These are phyloP conservation scores for Pollenia angustigena DNA, from an alignment of 2,888 invertebrate genomes.

Conservation along the genomic window DNA sequence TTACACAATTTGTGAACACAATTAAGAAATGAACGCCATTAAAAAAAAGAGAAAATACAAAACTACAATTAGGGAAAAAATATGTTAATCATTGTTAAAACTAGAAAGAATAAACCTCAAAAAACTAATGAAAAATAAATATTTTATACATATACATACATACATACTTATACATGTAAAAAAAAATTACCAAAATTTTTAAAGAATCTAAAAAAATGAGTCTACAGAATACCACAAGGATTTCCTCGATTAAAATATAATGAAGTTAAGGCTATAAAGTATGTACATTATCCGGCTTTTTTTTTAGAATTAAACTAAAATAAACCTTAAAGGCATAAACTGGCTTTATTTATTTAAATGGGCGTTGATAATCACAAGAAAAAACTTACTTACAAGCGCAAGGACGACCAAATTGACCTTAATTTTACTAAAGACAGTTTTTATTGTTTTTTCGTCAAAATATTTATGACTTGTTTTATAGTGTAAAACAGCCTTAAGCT, in stretches of 20 bases:
- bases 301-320: background rate
- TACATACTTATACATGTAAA: too few relatives aligned
- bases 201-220: background rate
- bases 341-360: constrained; percentile 45
- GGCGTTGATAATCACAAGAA: constrained; percentile 62
- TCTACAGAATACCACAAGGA: background rate
- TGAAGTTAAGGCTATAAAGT: constrained; percentile 12
- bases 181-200: constrained; percentile 6
- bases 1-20: background rate
- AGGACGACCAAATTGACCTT: background rate
- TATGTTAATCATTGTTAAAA: constrained; percentile 43
- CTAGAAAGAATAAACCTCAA: background rate
- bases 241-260: constrained; percentile 15
- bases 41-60: constrained; percentile 4
- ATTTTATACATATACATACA: background rate
- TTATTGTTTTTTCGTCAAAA: too few relatives aligned
- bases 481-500: background rate
- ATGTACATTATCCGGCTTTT: background rate
- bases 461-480: too few relatives aligned
- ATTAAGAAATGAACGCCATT: constrained; percentile 6
- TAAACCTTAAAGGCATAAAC: constrained; percentile 33
- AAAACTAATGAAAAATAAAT: background rate
- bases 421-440: too few relatives aligned
- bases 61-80: constrained; percentile 37
- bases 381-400: constrained; percentile 44